These are phyloP conservation scores for Celastrina argiolus DNA, from an alignment of 2,888 invertebrate species.

Conservation along the genomic window DNA sequence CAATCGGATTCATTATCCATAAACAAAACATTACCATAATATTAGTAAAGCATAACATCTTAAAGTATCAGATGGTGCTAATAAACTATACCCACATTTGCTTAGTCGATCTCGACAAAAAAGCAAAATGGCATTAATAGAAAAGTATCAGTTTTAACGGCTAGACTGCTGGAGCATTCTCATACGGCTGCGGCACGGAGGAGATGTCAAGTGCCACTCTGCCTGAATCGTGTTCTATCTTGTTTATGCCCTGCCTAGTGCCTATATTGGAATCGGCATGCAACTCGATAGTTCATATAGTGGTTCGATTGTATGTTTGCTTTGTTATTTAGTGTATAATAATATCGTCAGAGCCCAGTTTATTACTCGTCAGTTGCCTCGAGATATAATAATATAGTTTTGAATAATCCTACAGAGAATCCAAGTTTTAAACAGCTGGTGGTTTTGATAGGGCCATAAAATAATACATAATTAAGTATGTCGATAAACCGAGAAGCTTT, in stretches of 20 bases:
- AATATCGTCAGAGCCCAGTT: neutral
- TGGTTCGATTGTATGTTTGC: neutral
- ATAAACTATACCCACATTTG: neutral
- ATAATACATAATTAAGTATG: no score
- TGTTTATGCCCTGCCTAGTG: conserved; percentile 50
- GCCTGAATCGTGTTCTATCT: conserved; percentile 62
- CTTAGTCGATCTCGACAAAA: neutral
- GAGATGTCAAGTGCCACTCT: conserved; percentile 57
- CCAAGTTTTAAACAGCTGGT: no score
- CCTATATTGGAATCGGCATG: conserved; percentile 43
- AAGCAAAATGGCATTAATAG: conserved; percentile 15
- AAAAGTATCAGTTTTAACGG: conserved; percentile 24
- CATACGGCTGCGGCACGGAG: conserved; percentile 47
- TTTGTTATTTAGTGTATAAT: neutral
- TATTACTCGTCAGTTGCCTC: neutral
- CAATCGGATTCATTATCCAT: no score
- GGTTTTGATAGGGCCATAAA: no score
- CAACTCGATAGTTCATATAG: neutral
- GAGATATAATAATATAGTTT: no score
- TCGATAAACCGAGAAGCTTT: neutral
- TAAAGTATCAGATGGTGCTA: neutral
- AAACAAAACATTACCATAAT: no score
- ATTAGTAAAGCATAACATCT: neutral
- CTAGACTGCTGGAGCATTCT: conserved; percentile 36
- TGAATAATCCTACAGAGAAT: no score